Percentiles rank a stretch among this genome's conserved stretches.
Evolutionary conservation across 37 sponge, comb jelly and placozoan genomes (phyloP).

Genomic region (Lycopodina hypogea): DNA sequence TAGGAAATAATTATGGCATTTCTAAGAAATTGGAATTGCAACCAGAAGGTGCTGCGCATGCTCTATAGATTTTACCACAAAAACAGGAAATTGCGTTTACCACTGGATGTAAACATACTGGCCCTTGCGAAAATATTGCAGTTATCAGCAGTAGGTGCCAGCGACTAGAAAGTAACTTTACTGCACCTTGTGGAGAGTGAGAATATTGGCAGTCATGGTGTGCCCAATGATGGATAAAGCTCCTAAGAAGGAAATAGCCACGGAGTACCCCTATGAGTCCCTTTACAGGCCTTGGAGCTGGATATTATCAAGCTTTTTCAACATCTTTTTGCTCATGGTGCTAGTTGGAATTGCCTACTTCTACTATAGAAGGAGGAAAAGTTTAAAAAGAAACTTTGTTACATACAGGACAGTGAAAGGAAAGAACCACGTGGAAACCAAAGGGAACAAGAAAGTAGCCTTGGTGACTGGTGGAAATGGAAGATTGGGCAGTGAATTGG

Average conservation of each 20-base stretch:
- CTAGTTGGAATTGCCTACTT: conserved; percentile 15
- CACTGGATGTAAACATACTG: too few species aligned
- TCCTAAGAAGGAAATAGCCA: not conserved
- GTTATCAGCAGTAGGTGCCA: too few species aligned
- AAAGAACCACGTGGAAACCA: not conserved
- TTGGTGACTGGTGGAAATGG: conserved; percentile 57
- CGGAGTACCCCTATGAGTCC: conserved; percentile 55
- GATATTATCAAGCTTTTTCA: conserved; percentile 55
- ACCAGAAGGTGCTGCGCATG: too few species aligned
- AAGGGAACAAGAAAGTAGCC: conserved; percentile 8
- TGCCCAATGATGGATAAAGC: conserved; percentile 54
- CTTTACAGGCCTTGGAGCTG: conserved; percentile 82
- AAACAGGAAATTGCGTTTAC: too few species aligned
- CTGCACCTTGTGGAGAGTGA: too few species aligned
- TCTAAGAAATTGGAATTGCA: too few species aligned
- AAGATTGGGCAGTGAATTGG: conserved; percentile 23
- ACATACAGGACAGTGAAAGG: conserved; percentile 13
- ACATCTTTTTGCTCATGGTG: conserved; percentile 41
- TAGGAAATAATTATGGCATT: too few species aligned
- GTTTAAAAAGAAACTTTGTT: not conserved
- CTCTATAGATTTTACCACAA: too few species aligned
- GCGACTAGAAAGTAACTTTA: too few species aligned
- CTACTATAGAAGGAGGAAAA: conserved; percentile 23
- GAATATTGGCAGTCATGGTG: too few species aligned
- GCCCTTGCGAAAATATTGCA: too few species aligned